A percentile compares a stretch with the other conserved stretches of the same genome.
Evolutionary conservation across 2,888 invertebrate species (phyloP).

Genomic region (Eupithecia centaureata): DNA sequence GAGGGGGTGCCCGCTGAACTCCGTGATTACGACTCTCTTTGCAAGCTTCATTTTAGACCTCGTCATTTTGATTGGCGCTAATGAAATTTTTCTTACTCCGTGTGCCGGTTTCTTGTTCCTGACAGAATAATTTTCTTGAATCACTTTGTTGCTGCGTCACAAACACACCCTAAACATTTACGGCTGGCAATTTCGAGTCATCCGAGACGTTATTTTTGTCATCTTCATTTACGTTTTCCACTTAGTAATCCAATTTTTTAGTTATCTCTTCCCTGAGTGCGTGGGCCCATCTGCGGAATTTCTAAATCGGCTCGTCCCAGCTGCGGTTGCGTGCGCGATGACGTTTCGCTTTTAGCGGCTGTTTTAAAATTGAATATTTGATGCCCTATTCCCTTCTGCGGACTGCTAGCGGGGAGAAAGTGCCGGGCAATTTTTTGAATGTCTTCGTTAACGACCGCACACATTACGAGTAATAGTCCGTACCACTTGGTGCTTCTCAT

Average conservation of each 20-base stretch:
- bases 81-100: slow-evolving; percentile 83
- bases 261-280: slow-evolving; percentile 78
- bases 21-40: slow-evolving; percentile 84
- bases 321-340: slow-evolving; percentile 79
- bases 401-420: slow-evolving; percentile 73
- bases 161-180: slow-evolving; percentile 76
- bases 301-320: slow-evolving; percentile 81
- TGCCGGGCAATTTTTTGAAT: slow-evolving; percentile 78
- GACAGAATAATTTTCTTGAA: slow-evolving; percentile 80
- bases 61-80: slow-evolving; percentile 85
- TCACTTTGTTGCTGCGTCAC: slow-evolving; percentile 71
- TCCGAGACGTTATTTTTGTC: slow-evolving; percentile 73
- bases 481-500: slow-evolving; percentile 60
- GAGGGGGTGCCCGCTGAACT: slow-evolving; percentile 81
- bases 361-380: slow-evolving; percentile 85
- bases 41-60: slow-evolving; percentile 83
- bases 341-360: slow-evolving; percentile 84
- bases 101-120: slow-evolving; percentile 79
- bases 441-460: slow-evolving; percentile 69
- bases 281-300: slow-evolving; percentile 82
- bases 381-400: slow-evolving; percentile 81
- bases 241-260: slow-evolving; percentile 81
- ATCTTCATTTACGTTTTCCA: slow-evolving; percentile 78
- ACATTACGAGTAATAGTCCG: slow-evolving; percentile 66
- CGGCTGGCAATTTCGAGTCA: slow-evolving; percentile 69